Conservation (phyloP, 1,140 invertebrate genomes). For the Glomeris maerens region DNA sequence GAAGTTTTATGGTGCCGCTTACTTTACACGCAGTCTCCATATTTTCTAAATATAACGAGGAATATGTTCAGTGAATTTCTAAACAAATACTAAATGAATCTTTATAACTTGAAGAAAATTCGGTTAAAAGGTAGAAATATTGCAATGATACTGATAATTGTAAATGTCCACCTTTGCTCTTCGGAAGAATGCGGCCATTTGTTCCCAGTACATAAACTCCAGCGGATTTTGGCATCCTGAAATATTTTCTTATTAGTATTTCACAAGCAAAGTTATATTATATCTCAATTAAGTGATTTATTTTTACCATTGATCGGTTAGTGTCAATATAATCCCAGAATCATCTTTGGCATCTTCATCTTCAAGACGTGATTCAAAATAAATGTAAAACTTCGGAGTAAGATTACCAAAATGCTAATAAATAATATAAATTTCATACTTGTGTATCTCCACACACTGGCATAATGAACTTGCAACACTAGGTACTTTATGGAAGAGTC, state of each 20-base stretch:
- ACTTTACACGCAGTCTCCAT: conserved; percentile 79
- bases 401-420: background rate
- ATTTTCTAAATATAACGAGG: conserved; percentile 40
- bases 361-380: conserved; percentile 23
- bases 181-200: conserved; percentile 54
- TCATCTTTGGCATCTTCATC: conserved; percentile 55
- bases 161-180: conserved; percentile 15
- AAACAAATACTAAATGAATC: conserved; percentile 1
- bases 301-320: conserved; percentile 57
- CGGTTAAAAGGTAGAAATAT: too few species aligned
- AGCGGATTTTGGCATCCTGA: conserved; percentile 57
- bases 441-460: conserved; percentile 51
- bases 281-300: background rate
- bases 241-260: conserved; percentile 16
- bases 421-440: conserved; percentile 31
- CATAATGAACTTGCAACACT: conserved; percentile 86
- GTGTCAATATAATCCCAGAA: conserved; percentile 63
- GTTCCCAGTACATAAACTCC: conserved; percentile 77
- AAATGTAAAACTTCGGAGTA: conserved; percentile 7
- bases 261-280: background rate
- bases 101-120: too few species aligned
- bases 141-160: too few species aligned
- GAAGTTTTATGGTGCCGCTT: conserved; percentile 61
- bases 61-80: too few species aligned
- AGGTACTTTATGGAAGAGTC: conserved; percentile 36